Evolutionary conservation across 1,140 invertebrate genomes (phyloP), one percentile per base, ranked within the genome.

Genomic region (Drosophila saltans): DNA sequence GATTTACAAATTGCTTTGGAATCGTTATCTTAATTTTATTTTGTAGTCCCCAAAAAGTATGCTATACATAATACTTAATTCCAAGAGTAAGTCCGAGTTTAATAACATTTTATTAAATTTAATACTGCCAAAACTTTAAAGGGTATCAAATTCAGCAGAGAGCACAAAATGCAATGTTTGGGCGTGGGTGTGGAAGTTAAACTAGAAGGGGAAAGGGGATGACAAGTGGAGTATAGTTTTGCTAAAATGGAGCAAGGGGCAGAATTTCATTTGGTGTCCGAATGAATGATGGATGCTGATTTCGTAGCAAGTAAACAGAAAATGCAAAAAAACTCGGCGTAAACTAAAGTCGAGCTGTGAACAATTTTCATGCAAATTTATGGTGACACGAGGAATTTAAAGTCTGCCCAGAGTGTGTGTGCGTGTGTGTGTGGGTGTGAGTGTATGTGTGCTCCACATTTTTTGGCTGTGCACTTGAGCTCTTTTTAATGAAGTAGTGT

Each of bases 401-500:
- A 78, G 45, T 78, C 74, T 24, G 41, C 8, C 6, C 6, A 36
- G n/a, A 28, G 3, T 28, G 11, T 26, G 24, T 43, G 11, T 26
- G 24, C 28, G 11, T 61, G 11, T 61, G 24, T 24, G 16, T 58
- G 33, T 55, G 66, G n/a, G 6, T 48, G 21, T 24, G 21, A 16
- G 45, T 24, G 16, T 52, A 21, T 52, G 21, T 52, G n/a, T 52
- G 45, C 28, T 30, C 52, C 72, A 71, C 67, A 66, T 52, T 36
- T 56, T 28, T 59, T 41, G 57, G 43, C 45, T 40, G 33, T 71
- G 57, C 61, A 71, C 64, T 72, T 80, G 61, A 66, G 67, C 61
- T 62, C 56, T 59, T 80, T 80, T 81, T 81, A 81, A 81, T 81
- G 78, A 81, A 81, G 78, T 66, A 64, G 41, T 66, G 70, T 56